Evolutionary conservation across 2,113 vertebrate genomes (phyloP), one percentile per base, ranked within the genome.

Genomic region (Lophius piscatorius): DNA sequence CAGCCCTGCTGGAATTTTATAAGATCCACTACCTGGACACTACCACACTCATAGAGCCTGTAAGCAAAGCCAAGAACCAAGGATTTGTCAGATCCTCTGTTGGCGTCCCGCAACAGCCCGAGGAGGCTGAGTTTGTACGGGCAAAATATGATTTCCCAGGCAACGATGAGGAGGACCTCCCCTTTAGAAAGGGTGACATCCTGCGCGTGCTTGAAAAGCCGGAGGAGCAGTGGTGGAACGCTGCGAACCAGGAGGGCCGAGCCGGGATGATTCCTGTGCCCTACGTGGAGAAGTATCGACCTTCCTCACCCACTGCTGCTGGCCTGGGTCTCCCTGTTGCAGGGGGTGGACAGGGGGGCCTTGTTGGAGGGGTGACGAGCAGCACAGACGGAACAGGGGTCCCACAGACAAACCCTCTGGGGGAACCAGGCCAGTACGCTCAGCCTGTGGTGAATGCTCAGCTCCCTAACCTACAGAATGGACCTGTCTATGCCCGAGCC

Each of bases 21-120:
- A 99, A 98, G 92, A 98, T 99, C 86, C 97, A 99, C 89, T 99
- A 99, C 90, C 92, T 99, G 93, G 97, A 99, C 93, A 99, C 96
- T 87, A 99, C 97, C 76, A 98, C 97, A 3, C 94, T 99, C 84
- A 95, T 97, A 76, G 97, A 99, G 62, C 97, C 97, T 4, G 90
- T 97, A 73, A 91, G 90, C 63, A 94, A 91, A 75, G 91, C 94
- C 72, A 93, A 87, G 83, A 92, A 95, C 82, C 63, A 89, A 1
- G 92, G 91, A 23, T 68, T 81, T 33, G 23, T 87, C 67, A 80
- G 80, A 21, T 14, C 67, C 8, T 5, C 67, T 0, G 76, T 31
- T 0, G 65, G 67, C 1, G 91, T 89, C 3, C 87, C 92, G 6
- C 91, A 91, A 78, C 92, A 92, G 83, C 85, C 92, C 42, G 94